These are phyloP conservation scores for Muscicapa striata DNA, from an alignment of 2,797 vertebrate species.

Conservation along the genomic window DNA sequence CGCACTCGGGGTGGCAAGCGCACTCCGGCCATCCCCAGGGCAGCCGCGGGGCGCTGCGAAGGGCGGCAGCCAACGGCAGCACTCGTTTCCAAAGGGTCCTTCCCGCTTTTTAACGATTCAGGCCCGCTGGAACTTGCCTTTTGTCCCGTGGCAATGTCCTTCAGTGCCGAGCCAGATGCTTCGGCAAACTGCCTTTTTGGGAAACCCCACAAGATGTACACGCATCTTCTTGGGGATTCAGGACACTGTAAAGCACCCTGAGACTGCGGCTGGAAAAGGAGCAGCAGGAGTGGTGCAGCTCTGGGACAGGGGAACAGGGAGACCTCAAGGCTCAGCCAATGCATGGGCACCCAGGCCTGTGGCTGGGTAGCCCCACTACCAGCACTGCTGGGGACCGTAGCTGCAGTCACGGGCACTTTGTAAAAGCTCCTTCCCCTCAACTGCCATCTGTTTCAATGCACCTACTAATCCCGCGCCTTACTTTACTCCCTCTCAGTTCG, in stretches of 20 bases:
- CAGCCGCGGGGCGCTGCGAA: background rate
- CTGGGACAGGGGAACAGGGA: background rate
- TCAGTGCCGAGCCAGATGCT: background rate
- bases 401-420: accelerated
- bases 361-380: too few species aligned
- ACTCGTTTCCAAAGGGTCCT: background rate
- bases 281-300: background rate
- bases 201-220: background rate
- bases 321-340: background rate
- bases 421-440: background rate
- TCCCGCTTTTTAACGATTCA: too few species aligned
- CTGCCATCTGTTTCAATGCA: background rate
- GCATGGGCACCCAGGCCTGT: accelerated
- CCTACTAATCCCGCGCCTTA: accelerated
- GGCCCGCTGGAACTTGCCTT: background rate
- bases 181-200: background rate
- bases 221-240: accelerated
- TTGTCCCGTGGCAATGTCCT: background rate
- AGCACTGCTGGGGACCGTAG: background rate
- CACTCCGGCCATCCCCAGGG: background rate
- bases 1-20: background rate
- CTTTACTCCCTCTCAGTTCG: background rate
- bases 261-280: background rate
- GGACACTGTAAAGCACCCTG: too few species aligned
- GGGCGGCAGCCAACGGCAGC: background rate